A percentile compares a stretch with the other conserved stretches of the same genome.
Conservation (phyloP, 1,140 invertebrate species). For the Rhagoletis zephyria region DNA sequence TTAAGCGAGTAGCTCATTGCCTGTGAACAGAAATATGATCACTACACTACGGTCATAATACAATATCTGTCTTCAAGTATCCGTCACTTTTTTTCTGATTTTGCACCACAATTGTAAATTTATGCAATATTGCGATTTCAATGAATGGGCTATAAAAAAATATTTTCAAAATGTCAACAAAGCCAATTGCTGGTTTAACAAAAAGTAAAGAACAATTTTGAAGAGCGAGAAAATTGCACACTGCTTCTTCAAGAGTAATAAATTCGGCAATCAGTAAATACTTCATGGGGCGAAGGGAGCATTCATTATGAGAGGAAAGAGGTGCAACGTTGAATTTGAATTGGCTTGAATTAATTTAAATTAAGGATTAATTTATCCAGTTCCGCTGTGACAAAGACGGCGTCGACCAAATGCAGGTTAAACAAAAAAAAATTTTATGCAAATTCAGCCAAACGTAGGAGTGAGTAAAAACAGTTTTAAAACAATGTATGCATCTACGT, state of each 20-base stretch:
- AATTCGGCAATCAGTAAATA: slow-evolving; percentile 32
- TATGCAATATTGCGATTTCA: slow-evolving; percentile 14
- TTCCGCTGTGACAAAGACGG: background rate
- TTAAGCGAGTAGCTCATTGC: background rate
- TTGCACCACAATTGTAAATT: background rate
- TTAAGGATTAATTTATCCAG: slow-evolving; percentile 37
- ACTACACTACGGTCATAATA: too few species aligned
- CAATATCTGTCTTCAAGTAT: background rate
- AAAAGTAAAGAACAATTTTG: background rate
- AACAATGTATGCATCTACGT: too few species aligned
- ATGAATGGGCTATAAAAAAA: slow-evolving; percentile 23
- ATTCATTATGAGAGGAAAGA: background rate
- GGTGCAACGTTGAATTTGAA: slow-evolving; percentile 8
- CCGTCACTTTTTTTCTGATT: background rate
- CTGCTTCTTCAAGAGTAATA: background rate
- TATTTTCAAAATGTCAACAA: background rate
- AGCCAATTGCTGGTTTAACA: background rate
- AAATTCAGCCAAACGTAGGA: background rate
- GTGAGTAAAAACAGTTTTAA: background rate
- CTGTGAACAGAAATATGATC: background rate
- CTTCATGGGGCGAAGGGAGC: too few species aligned
- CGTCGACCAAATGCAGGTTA: background rate
- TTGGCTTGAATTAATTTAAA: slow-evolving; percentile 49
- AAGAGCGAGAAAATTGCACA: slow-evolving; percentile 43
- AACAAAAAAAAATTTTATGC: background rate